Percentiles rank a stretch among this genome's conserved stretches.
Evolutionary conservation across 1,140 invertebrate genomes (phyloP).

Genomic region (Drosophila saltans): DNA sequence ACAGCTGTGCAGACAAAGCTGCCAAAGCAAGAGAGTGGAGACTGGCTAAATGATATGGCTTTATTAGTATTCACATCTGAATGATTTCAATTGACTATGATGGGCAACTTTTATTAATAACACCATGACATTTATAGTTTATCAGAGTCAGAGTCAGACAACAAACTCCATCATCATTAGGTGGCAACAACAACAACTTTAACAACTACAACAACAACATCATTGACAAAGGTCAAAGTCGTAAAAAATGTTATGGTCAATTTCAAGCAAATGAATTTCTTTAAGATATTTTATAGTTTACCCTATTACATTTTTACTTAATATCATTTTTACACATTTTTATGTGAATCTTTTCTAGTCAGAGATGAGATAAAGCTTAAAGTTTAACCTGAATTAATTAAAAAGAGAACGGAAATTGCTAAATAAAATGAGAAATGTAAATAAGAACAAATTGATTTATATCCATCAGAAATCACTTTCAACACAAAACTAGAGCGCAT

Average conservation of each 20-base stretch:
- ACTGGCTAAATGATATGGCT: conserved; percentile 54
- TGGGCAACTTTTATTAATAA: conserved; percentile 75
- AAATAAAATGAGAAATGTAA: conserved; percentile 7
- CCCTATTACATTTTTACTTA: neutral
- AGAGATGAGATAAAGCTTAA: neutral
- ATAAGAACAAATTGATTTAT: conserved; percentile 1
- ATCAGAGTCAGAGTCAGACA: conserved; percentile 29
- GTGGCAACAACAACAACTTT: conserved; percentile 21
- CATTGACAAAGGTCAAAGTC: conserved; percentile 72
- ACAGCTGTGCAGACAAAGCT: conserved; percentile 43
- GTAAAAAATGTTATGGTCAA: conserved; percentile 55
- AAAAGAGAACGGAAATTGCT: conserved; percentile 10
- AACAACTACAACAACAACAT: conserved; percentile 47
- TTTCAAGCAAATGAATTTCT: conserved; percentile 33
- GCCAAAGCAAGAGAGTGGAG: conserved; percentile 11
- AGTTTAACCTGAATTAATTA: neutral
- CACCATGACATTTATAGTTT: conserved; percentile 67
- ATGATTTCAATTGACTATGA: conserved; percentile 64
- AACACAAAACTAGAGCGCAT: neutral
- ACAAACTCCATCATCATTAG: conserved; percentile 54
- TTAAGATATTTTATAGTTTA: conserved; percentile 19
- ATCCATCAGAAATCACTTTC: neutral
- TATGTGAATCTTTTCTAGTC: neutral
- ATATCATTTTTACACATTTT: neutral
- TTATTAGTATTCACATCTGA: conserved; percentile 59